phyloP scores from a whole-genome alignment of 2,113 vertebrate species.

The Corynorhinus townsendii region DNA sequence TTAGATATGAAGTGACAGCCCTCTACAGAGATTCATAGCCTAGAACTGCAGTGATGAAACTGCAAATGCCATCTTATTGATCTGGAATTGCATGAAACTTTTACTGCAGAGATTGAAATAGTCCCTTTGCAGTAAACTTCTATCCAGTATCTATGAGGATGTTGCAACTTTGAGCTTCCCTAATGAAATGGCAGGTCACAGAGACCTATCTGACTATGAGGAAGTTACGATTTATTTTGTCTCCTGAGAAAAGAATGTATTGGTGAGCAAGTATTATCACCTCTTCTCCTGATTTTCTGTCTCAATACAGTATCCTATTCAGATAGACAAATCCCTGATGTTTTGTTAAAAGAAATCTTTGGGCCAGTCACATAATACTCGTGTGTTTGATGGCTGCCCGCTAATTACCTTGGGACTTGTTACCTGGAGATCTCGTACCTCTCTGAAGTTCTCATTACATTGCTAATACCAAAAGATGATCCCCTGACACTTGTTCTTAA shows the following conservation, averaged over 20 bases:
- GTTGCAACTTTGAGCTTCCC: neutral
- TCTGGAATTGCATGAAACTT: neutral
- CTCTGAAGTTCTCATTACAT: neutral
- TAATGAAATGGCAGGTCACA: neutral
- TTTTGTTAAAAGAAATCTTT: conserved; percentile 7
- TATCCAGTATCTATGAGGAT: neutral
- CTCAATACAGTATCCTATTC: neutral
- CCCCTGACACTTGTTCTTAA: neutral
- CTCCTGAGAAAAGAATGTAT: neutral
- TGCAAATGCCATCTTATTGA: neutral
- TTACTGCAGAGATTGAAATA: neutral
- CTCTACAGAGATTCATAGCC: neutral
- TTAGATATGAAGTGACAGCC: neutral
- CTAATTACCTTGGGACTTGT: conserved; percentile 3
- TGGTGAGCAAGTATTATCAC: neutral
- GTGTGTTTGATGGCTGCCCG: neutral
- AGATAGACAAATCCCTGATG: neutral
- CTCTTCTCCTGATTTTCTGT: conserved; percentile 11
- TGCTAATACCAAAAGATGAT: conserved; percentile 1
- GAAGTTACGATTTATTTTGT: conserved; percentile 13
- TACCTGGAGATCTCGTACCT: neutral
- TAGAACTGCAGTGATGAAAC: neutral
- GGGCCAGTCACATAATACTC: neutral
- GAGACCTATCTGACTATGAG: neutral
- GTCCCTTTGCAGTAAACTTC: neutral